Conservation (phyloP, 2,113 vertebrate genomes). For the Melospiza georgiana region DNA sequence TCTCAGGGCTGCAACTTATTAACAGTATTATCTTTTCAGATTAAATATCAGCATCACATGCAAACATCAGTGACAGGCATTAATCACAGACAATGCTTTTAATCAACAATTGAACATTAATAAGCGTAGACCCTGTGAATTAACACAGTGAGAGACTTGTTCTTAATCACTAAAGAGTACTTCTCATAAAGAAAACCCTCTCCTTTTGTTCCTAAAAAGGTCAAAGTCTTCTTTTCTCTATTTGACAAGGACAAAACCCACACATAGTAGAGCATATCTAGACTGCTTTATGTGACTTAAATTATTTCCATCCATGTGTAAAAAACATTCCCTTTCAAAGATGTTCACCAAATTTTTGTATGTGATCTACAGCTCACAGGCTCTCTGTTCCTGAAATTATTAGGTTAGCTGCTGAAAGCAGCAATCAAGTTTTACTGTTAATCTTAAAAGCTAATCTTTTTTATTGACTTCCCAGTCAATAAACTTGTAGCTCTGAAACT, state of each 20-base stretch:
- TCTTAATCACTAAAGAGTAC: slow-evolving; percentile 66
- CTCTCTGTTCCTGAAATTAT: slow-evolving; percentile 63
- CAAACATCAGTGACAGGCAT: slow-evolving; percentile 63
- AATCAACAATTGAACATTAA: slow-evolving; percentile 69
- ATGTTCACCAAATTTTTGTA: slow-evolving; percentile 47
- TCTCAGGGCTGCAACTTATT: slow-evolving; percentile 22
- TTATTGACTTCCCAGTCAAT: slow-evolving; percentile 69
- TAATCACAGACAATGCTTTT: slow-evolving; percentile 56
- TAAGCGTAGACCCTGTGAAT: slow-evolving; percentile 72
- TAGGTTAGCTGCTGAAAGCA: slow-evolving; percentile 68
- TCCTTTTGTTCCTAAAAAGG: slow-evolving; percentile 72
- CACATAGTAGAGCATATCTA: slow-evolving; percentile 55
- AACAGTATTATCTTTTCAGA: slow-evolving; percentile 10
- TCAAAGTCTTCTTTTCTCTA: slow-evolving; percentile 72
- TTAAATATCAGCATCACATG: slow-evolving; percentile 20
- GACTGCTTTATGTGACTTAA: slow-evolving; percentile 55
- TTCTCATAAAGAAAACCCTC: slow-evolving; percentile 63
- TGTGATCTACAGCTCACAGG: slow-evolving; percentile 21
- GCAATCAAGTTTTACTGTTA: slow-evolving; percentile 69
- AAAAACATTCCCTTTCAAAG: slow-evolving; percentile 44
- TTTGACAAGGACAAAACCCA: slow-evolving; percentile 47
- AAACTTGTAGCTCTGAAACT: slow-evolving; percentile 66
- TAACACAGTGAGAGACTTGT: slow-evolving; percentile 68
- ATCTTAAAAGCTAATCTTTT: slow-evolving; percentile 43
- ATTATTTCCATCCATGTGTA: slow-evolving; percentile 36